Percentiles rank a stretch among this genome's conserved stretches.
These are phyloP conservation scores for Apodemia mormo DNA, from an alignment of 2,888 invertebrate species.

Conservation along the genomic window DNA sequence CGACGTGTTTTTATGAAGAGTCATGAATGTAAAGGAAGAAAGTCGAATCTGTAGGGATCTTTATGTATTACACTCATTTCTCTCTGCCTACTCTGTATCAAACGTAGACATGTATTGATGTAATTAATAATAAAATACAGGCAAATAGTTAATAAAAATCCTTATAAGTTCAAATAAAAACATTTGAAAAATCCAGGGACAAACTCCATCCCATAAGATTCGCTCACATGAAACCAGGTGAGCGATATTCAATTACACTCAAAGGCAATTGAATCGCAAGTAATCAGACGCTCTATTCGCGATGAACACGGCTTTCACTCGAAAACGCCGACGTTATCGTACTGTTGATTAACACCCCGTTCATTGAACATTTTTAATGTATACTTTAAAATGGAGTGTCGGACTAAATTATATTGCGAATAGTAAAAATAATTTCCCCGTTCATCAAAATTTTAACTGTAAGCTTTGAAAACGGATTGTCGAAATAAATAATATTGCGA, in stretches of 20 bases:
- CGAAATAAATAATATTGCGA: no score
- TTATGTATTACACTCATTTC: no score
- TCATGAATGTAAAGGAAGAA: no score
- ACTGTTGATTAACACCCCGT: constrained; percentile 6
- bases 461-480: no score
- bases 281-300: constrained; percentile 26
- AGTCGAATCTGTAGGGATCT: no score
- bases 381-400: background rate
- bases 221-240: constrained; percentile 21
- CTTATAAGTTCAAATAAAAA: background rate
- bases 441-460: no score
- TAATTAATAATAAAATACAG: no score
- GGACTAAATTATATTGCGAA: background rate
- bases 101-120: no score
- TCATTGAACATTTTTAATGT: constrained; percentile 1
- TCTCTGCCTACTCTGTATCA: no score
- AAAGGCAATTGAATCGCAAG: constrained; percentile 24
- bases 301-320: constrained; percentile 12
- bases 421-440: background rate
- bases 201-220: background rate
- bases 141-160: background rate
- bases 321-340: background rate
- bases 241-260: constrained; percentile 19
- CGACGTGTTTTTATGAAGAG: no score
- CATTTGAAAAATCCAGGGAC: background rate